phyloP scores from a whole-genome alignment of 2,113 vertebrate genomes.

The Ameiurus melas region DNA sequence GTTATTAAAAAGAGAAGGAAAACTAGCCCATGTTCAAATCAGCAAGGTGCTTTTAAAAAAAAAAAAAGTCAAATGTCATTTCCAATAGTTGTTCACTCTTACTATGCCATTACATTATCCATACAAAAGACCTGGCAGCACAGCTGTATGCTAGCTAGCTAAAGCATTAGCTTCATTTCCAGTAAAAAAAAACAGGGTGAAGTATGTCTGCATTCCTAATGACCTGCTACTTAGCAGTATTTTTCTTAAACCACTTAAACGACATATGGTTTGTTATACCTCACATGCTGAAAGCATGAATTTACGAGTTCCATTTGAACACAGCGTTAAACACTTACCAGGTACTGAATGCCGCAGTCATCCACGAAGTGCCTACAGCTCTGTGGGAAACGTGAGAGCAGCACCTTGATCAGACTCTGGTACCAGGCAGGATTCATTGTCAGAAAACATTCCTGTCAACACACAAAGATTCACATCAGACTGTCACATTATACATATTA shows the following conservation, averaged over 20 bases:
- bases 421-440: slow-evolving; percentile 97
- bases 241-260: not conserved
- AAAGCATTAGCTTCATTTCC: not conserved
- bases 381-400: slow-evolving; percentile 92
- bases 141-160: not conserved
- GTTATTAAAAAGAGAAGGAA: not conserved
- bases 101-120: not conserved
- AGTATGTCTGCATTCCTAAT: slow-evolving; percentile 7
- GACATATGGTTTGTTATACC: not conserved
- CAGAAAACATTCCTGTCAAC: slow-evolving; percentile 88
- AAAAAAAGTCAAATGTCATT: not conserved
- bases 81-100: not conserved
- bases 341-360: slow-evolving; percentile 87
- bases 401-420: slow-evolving; percentile 95
- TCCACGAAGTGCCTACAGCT: slow-evolving; percentile 96
- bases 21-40: not conserved
- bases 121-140: not conserved
- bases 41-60: not conserved
- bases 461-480: slow-evolving; percentile 25
- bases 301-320: not conserved
- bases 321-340: slow-evolving; percentile 76
- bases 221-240: not conserved
- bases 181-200: not conserved
- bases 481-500: not conserved
- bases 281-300: not conserved